Base-by-base conservation (phyloP, 2,888 invertebrate species). In the Drosophila planitibia region DNA sequence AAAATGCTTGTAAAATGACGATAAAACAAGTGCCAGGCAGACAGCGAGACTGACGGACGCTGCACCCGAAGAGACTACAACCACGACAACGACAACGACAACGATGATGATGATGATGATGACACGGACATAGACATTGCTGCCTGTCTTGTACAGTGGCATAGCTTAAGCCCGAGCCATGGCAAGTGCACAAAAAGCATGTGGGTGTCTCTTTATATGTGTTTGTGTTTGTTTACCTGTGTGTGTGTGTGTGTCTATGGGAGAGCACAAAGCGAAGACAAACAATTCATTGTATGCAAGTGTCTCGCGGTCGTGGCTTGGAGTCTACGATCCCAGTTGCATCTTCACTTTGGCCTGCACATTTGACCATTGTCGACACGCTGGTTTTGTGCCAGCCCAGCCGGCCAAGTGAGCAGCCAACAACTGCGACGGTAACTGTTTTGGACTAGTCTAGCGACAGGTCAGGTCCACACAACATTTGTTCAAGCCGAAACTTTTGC, bases 1-100 rank as follows among this genome's bases (percentile, higher is more conserved):
- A 91, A 90, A 87, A 85, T 89, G 90, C 91, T 89, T 88, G 86
- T 90, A 89, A 88, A 90, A 83, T 79, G 83, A 88, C 85, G 88
- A 88, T 89, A 86, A 90, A 89, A 86, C 85, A 86, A 86, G 86
- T 88, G 86, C 84, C 75, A 75, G 61, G 32, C 60, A 33, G 47
- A 39, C 49, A 54, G 9, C 25, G 28, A 44, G 74, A 70, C 70
- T 39, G 62, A 64, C 60, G 35, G n/a, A 55, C n/a, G 39, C 35
- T 44, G 62, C 69, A 60, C 51, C 61, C 64, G 52, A 58, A 25
- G 75, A 67, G 67, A 67, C 77, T 53, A 67, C 62, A 60, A 61
- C 54, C 47, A 55, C 67, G 44, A 62, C 72, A 53, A 65, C 62
- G 61, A 58, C 70, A 66, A 61, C 67, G 41, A 68, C 61, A 49